phyloP scores from a whole-genome alignment of 2,797 vertebrate species.

The Morelia viridis region DNA sequence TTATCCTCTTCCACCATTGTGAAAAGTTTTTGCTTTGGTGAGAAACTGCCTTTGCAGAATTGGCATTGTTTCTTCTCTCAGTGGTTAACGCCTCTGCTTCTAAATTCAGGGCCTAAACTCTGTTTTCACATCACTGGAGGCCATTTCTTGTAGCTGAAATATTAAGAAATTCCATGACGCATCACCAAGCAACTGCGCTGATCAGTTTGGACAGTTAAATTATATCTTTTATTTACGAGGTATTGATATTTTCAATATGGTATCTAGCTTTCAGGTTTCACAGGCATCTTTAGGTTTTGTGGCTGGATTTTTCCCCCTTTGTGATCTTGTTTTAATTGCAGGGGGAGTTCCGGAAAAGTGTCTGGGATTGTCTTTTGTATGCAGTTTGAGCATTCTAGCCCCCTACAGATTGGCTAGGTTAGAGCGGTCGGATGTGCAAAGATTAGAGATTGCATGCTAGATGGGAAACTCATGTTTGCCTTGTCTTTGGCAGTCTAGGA shows the following conservation, averaged over 20 bases:
- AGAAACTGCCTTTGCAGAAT: constrained; percentile 44
- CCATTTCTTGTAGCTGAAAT: constrained; percentile 36
- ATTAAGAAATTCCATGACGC: not conserved
- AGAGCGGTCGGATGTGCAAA: not conserved
- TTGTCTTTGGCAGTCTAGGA: not conserved
- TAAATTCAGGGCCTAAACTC: constrained; percentile 62
- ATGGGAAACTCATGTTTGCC: not conserved
- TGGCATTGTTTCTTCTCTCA: constrained; percentile 50
- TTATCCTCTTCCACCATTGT: no score
- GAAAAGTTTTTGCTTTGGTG: not conserved
- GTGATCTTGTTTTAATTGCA: not conserved
- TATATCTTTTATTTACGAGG: no score
- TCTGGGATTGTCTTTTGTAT: not conserved
- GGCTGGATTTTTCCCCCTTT: not conserved
- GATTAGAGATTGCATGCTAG: not conserved
- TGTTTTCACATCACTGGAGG: constrained; percentile 59
- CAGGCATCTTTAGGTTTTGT: not conserved
- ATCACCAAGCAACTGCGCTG: not conserved
- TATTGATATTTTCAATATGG: not conserved
- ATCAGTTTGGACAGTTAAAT: not conserved
- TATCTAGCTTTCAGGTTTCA: not conserved
- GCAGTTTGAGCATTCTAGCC: not conserved
- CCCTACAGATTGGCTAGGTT: not conserved
- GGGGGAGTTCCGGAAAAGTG: not conserved
- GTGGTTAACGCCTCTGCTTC: constrained; percentile 73